Base-by-base conservation (phyloP, 2,797 vertebrate genomes). In the Danio kyathit region DNA sequence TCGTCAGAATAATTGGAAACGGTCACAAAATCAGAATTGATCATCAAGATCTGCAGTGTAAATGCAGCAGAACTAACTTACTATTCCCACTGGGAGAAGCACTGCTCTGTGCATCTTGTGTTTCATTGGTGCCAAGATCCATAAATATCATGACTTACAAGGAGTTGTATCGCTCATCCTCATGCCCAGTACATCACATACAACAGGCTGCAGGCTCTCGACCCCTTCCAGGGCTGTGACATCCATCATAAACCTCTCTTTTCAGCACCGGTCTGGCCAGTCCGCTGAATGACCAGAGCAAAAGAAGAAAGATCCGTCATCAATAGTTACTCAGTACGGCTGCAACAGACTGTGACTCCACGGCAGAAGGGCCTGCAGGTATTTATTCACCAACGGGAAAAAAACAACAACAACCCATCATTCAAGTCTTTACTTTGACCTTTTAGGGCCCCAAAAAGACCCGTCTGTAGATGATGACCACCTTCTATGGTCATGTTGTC, bases 331-430 rank as follows among this genome's bases (percentile, higher is more conserved):
- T 88, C 85, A 74, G 71, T 85, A 67, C 48, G 61, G 81, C 86
- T 86, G 85, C 87, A 84, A 73, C 87, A 93, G 93, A 93, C 90
- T 84, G 84, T 89, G 91, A 92, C 91, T 86, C 59, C 87, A 92
- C 10, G 76, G 83, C 43, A 82, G 74, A 87, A 21, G 74, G 73
- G 60, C 57, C 77, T 16, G 29, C 29, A 29, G 29, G 29, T 29
- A 29, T 29, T 29, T 29, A 29, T 29, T 82, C 60, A 72, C 77
- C 82, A 66, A 81, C 69, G 85, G 91, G 89, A 64, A 64, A 54
- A 29, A 29, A 29, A 29, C 1, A n/a, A 29, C n/a, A 14, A 66
- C 71, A 43, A 17, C 43, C 76, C 66, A 70, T 46, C 84, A 71
- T 29, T 9, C 43, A 10, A 71, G 60, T 21, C 70, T 16, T 79